Evolutionary conservation across 2,797 vertebrate species (phyloP), one percentile per base, ranked within the genome.

Genomic region (Sparidentex hasta): DNA sequence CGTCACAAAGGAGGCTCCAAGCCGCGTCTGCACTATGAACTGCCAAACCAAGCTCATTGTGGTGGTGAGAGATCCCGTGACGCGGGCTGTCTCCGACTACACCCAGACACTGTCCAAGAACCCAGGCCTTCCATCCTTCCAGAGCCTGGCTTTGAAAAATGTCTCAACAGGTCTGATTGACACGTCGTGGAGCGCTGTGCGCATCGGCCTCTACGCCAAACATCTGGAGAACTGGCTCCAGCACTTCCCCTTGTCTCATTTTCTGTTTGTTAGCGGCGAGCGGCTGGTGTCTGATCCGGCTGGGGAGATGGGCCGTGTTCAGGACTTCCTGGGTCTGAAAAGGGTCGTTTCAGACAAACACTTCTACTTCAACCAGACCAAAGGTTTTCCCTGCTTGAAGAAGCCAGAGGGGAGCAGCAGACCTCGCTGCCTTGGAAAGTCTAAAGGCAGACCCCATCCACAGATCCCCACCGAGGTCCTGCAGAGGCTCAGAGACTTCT

Each of bases 301-400:
- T 0, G 96, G 95, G 2, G 97, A 98, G 92, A 95, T 99, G 94
- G 96, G 96, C 3, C 96, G 97, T 0, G 97, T 99, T 52, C 98
- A 99, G 93, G 98, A 99, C 93, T 98, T 99, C 56, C 88, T 99
- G 88, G 98, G 97, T 20, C 96, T 99, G 74, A 94, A 95, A 79
- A 95, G 96, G 58, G 94, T 97, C 0, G 95, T 99, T 82, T 97
- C 97, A 0, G 96, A 97, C 92, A 97, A 97, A 81, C 97, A 99
- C 86, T 99, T 99, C 92, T 99, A 97, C 82, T 99, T 99, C 86
- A 99, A 98, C 0, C 93, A 97, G 91, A 99, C 98, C 88, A 99
- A 99, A 93, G 98, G 98, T 21, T 99, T 99, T 73, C 98, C 98
- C 7, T 99, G 98, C 90, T 93, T 99, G 82, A 97, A 97, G 94